Percentiles rank a stretch among this genome's conserved stretches.
Evolutionary conservation across 2,113 vertebrate genomes (phyloP).

Genomic region (Tringa solitaria): DNA sequence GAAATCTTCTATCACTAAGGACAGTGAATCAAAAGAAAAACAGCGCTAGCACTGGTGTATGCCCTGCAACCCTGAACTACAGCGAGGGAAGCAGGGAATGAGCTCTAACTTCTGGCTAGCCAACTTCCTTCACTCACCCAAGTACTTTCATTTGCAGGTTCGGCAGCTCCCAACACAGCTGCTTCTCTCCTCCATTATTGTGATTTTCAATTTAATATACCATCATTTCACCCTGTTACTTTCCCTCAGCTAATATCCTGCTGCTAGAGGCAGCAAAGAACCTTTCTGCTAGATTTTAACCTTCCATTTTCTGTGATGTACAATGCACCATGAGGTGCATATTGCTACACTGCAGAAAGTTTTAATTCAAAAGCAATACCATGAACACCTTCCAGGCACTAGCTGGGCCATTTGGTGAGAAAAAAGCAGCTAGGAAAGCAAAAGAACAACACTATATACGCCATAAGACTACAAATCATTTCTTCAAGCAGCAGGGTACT

Average conservation of each 20-base stretch:
- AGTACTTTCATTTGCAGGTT: neutral
- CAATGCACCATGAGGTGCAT: neutral
- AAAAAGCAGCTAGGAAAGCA: neutral
- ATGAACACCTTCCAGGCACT: neutral
- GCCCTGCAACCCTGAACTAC: neutral
- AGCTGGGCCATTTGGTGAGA: neutral
- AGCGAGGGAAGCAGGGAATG: accelerated
- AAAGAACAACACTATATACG: neutral
- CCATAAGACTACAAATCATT: neutral
- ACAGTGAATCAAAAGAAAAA: neutral
- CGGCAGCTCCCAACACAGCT: neutral
- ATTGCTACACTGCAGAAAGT: neutral
- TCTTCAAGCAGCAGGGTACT: neutral
- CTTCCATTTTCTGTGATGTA: neutral
- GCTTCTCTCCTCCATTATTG: neutral
- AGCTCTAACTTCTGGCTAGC: neutral
- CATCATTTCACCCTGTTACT: neutral
- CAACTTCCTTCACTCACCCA: neutral
- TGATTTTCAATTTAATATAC: neutral
- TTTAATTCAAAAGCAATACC: neutral
- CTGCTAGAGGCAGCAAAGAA: neutral
- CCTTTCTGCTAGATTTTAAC: neutral
- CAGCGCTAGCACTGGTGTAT: accelerated
- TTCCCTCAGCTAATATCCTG: neutral
- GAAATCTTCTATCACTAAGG: neutral